Conservation (phyloP, 2,888 invertebrate genomes). For the Chloromyia formosa region DNA sequence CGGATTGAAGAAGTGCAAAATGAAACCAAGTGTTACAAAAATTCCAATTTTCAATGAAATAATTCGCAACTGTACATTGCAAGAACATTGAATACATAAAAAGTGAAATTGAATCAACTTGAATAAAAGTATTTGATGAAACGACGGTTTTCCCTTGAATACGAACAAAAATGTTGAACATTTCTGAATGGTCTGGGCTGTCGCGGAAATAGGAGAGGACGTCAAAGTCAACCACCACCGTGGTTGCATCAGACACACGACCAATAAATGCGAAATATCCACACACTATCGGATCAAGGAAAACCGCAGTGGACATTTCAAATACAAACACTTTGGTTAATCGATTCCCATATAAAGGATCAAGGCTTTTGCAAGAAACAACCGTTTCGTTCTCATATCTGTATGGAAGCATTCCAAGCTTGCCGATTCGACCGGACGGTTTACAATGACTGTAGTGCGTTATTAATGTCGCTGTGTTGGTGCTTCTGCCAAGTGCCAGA, state of each 20-base stretch:
- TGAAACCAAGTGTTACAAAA: too few species aligned
- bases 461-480: constrained; percentile 4
- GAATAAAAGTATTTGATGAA: not conserved
- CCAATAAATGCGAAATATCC: constrained; percentile 7
- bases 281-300: constrained; percentile 26
- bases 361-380: not conserved
- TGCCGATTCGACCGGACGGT: not conserved
- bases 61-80: too few species aligned
- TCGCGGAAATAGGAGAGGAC: not conserved
- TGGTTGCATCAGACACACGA: constrained; percentile 4
- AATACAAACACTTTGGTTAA: constrained; percentile 43
- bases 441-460: not conserved
- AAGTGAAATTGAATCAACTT: not conserved
- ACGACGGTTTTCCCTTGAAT: not conserved
- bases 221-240: not conserved
- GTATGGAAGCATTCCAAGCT: not conserved
- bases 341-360: constrained; percentile 30
- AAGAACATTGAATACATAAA: too few species aligned
- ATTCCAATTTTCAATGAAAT: too few species aligned
- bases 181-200: not conserved
- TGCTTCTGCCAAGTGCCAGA: constrained; percentile 17
- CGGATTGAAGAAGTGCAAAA: too few species aligned
- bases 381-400: not conserved
- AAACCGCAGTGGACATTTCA: constrained; percentile 35
- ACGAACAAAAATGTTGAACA: not conserved